Percentiles rank a stretch among this genome's conserved stretches.
Evolutionary conservation across 2,113 vertebrate genomes (phyloP).

Genomic region (Psittacus erithacus): DNA sequence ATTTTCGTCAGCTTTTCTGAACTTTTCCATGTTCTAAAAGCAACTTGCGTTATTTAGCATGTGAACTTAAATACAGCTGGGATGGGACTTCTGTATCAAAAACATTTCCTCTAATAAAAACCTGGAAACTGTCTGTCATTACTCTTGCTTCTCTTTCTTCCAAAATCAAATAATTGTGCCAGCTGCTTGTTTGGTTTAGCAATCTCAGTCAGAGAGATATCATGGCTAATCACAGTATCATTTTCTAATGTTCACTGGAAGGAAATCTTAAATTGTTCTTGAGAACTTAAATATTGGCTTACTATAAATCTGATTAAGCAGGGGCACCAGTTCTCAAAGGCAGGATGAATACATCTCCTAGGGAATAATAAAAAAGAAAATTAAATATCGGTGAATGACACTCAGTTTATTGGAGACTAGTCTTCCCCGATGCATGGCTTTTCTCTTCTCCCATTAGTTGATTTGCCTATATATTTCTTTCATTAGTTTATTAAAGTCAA

Average conservation of each 20-base stretch:
- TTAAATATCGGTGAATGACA: not conserved
- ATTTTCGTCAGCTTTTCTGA: not conserved
- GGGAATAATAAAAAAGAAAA: not conserved
- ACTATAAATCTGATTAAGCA: constrained; percentile 21
- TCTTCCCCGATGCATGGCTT: not conserved
- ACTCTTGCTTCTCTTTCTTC: constrained; percentile 42
- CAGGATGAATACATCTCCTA: not conserved
- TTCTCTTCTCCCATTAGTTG: not conserved
- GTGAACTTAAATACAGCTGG: not conserved
- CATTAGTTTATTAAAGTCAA: not conserved
- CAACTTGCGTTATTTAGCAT: not conserved
- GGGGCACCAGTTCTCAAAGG: not conserved
- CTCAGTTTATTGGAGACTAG: not conserved
- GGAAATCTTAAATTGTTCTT: constrained; percentile 52
- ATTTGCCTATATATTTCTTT: not conserved
- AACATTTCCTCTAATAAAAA: constrained; percentile 44
- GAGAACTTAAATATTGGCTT: constrained; percentile 31
- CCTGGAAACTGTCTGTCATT: constrained; percentile 38
- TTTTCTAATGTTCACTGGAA: constrained; percentile 45
- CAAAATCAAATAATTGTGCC: not conserved
- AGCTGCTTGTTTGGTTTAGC: constrained; percentile 21
- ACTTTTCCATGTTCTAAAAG: not conserved
- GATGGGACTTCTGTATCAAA: constrained; percentile 26
- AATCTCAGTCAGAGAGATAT: constrained; percentile 16
- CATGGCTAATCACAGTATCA: not conserved